Percentiles rank a stretch among this genome's conserved stretches.
These are phyloP conservation scores for Bombycilla garrulus DNA, from an alignment of 2,113 vertebrate species.

Conservation along the genomic window DNA sequence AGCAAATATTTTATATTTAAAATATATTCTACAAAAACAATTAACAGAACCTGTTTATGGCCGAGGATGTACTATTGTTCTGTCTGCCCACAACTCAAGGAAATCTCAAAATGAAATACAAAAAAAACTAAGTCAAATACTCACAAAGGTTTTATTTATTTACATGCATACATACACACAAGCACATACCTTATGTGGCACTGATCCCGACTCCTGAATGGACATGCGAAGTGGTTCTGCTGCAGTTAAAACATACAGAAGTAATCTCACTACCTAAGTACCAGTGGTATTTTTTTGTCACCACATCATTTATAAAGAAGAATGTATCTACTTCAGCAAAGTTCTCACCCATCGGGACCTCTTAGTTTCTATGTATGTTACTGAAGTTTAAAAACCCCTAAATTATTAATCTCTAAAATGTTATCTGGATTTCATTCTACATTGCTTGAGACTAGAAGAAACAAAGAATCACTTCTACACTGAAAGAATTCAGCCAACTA, in stretches of 20 bases:
- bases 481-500: not conserved
- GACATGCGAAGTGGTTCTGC: conserved; percentile 54
- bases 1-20: not conserved
- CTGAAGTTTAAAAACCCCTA: not conserved
- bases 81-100: not conserved
- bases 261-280: not conserved
- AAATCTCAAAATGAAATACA: not conserved
- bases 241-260: conserved; percentile 11
- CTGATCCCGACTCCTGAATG: conserved; percentile 64
- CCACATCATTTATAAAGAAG: not conserved
- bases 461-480: not conserved
- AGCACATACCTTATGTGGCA: conserved; percentile 53
- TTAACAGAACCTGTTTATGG: not conserved
- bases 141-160: not conserved
- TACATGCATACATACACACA: not conserved
- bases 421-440: not conserved
- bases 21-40: not conserved
- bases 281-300: not conserved
- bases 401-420: not conserved
- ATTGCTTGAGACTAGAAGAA: not conserved
- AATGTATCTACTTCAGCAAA: not conserved
- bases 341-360: not conserved
- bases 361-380: not conserved
- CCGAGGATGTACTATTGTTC: not conserved
- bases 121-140: not conserved